These are phyloP conservation scores for Phthorimaea operculella DNA, from an alignment of 1,140 invertebrate species.

Conservation along the genomic window DNA sequence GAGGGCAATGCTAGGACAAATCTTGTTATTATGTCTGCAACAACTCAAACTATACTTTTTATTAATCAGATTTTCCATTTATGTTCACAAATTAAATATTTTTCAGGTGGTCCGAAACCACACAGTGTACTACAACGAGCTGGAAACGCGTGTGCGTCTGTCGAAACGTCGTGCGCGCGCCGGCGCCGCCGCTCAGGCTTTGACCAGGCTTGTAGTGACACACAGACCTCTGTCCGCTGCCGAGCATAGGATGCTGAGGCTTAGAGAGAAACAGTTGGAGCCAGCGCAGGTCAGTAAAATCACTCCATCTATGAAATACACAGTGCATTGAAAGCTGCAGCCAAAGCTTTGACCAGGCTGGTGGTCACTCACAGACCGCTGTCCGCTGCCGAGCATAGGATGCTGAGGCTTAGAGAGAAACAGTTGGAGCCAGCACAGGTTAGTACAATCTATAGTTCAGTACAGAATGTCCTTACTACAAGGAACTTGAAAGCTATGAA, in stretches of 20 bases:
- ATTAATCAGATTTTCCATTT: too few species aligned
- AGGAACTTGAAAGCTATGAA: too few species aligned
- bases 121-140: constrained; percentile 95
- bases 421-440: constrained; percentile 85
- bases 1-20: too few species aligned
- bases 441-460: constrained; percentile 4
- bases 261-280: constrained; percentile 88
- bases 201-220: constrained; percentile 88
- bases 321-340: too few species aligned
- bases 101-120: constrained; percentile 81
- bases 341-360: constrained; percentile 83
- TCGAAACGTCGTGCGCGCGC: constrained; percentile 86
- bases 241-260: constrained; percentile 89
- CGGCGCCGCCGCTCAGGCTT: constrained; percentile 76
- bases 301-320: too few species aligned
- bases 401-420: constrained; percentile 87
- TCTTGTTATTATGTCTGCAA: too few species aligned
- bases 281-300: constrained; percentile 72
- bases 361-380: constrained; percentile 91
- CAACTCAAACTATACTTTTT: too few species aligned
- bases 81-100: too few species aligned
- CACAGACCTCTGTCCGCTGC: constrained; percentile 88
- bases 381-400: constrained; percentile 84
- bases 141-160: constrained; percentile 94
- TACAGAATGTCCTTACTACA: too few species aligned